phyloP scores from a whole-genome alignment of 2,113 vertebrate species.

The Drymodes brunneopygia region DNA sequence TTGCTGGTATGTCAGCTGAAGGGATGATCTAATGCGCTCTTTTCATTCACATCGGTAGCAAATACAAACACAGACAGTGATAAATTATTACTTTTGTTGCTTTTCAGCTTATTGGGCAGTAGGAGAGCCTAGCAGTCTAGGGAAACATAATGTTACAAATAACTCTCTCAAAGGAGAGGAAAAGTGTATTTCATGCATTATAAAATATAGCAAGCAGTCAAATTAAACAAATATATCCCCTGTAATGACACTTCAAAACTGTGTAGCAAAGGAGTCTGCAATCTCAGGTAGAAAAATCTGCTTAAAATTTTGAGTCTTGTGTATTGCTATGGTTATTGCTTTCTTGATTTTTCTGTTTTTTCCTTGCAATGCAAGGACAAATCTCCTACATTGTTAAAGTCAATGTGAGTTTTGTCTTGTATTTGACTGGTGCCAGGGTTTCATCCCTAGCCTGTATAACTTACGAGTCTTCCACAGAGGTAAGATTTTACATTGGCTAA shows the following conservation, averaged over 20 bases:
- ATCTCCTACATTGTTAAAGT: neutral
- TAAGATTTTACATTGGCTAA: neutral
- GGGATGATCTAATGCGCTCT: neutral
- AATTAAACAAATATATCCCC: slow-evolving; percentile 1
- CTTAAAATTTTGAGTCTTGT: neutral
- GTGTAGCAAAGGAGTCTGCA: neutral
- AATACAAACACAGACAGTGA: neutral
- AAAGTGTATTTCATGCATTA: neutral
- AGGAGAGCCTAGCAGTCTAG: neutral
- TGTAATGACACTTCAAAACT: neutral
- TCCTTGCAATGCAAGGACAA: neutral
- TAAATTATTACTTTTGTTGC: neutral
- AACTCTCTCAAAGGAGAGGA: neutral
- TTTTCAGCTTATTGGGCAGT: neutral
- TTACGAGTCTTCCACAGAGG: neutral
- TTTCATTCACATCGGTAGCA: neutral
- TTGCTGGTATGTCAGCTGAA: neutral
- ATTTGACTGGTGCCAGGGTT: neutral
- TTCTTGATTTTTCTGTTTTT: neutral
- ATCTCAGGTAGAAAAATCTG: neutral
- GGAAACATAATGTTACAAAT: neutral
- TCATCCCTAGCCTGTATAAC: neutral
- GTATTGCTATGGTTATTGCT: neutral
- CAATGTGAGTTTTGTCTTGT: neutral
- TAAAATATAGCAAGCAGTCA: neutral